A percentile compares a stretch with the other conserved stretches of the same genome.
Evolutionary conservation across 2,113 vertebrate genomes (phyloP).

Genomic region (Haliaeetus leucogaster): DNA sequence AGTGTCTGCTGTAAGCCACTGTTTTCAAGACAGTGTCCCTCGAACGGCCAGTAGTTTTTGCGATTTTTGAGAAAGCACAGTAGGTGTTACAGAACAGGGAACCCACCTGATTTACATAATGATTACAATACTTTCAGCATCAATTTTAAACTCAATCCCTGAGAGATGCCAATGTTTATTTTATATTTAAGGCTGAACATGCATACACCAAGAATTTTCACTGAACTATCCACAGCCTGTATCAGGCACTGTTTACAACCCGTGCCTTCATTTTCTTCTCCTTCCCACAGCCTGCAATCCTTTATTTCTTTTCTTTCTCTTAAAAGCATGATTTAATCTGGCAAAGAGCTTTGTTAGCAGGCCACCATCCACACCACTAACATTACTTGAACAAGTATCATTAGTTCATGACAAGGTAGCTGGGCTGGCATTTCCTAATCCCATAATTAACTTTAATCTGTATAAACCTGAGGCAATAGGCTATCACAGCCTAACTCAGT

Average conservation of each 20-base stretch:
- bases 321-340: accelerated
- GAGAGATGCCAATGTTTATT: not conserved
- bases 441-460: accelerated
- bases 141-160: not conserved
- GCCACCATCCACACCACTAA: not conserved
- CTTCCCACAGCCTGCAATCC: accelerated
- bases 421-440: not conserved
- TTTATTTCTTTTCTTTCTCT: no score
- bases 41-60: accelerated
- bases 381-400: accelerated
- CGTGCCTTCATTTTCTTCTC: not conserved
- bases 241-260: not conserved
- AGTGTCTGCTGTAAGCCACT: accelerated
- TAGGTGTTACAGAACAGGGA: not conserved
- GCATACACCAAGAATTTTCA: not conserved
- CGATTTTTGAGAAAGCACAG: not conserved
- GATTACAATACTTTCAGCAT: not conserved
- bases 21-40: not conserved
- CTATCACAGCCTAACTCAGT: not conserved
- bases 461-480: not conserved
- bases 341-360: not conserved
- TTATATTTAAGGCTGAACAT: not conserved
- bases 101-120: accelerated
- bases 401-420: accelerated
- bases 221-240: accelerated